Evolutionary conservation across 2,888 invertebrate genomes (phyloP).

Genomic region (Xestobium rufovillosum): DNA sequence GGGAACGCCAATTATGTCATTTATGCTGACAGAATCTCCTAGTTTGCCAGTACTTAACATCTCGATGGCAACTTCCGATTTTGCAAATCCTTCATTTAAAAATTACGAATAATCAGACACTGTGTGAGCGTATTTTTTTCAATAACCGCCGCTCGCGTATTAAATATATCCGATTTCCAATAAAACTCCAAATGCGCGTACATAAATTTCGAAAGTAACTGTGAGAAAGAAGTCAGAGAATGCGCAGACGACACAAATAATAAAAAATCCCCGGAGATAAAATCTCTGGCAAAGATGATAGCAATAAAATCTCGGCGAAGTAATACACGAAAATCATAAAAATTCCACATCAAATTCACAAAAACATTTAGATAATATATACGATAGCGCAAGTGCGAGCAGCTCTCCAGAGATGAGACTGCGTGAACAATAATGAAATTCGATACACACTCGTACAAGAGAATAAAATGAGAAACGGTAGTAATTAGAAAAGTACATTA

Average conservation of each 20-base stretch:
- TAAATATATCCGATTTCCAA: slow-evolving; percentile 4
- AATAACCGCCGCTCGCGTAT: too few species aligned
- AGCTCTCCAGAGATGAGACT: background rate
- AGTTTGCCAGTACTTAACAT: too few species aligned
- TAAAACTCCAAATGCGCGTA: too few species aligned
- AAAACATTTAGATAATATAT: too few species aligned
- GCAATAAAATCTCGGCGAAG: background rate
- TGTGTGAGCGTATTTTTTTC: too few species aligned
- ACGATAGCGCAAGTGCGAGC: background rate
- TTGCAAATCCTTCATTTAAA: too few species aligned
- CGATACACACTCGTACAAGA: background rate
- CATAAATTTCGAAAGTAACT: background rate
- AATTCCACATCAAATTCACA: slow-evolving; percentile 2
- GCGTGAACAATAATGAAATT: background rate
- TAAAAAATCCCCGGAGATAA: background rate
- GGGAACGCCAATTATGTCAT: too few species aligned
- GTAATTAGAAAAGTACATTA: slow-evolving; percentile 38
- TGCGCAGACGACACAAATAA: background rate
- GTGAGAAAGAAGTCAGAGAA: slow-evolving; percentile 3
- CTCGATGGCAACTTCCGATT: too few species aligned
- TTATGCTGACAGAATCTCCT: too few species aligned
- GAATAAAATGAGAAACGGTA: slow-evolving; percentile 25
- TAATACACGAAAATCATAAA: background rate
- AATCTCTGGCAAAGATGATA: background rate
- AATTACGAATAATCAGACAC: too few species aligned